phyloP scores from a whole-genome alignment of 2,888 invertebrate species.

The Liodrosophila aerea region DNA sequence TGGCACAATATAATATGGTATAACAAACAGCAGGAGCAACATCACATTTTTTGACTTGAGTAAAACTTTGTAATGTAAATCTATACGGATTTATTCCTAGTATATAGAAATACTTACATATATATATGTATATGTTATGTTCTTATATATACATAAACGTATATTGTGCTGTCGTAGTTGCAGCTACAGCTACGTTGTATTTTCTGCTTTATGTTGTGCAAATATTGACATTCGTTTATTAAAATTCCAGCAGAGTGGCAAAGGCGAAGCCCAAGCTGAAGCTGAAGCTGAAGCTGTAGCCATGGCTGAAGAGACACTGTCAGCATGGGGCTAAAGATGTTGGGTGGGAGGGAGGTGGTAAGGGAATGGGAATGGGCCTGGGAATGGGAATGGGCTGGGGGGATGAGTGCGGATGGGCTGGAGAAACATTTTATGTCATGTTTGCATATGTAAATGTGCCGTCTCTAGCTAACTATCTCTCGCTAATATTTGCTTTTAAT shows the following conservation, averaged over 20 bases:
- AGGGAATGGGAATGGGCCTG: neutral
- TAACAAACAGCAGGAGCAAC: no score
- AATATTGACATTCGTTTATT: conserved; percentile 80
- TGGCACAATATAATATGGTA: no score
- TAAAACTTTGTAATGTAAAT: conserved; percentile 13
- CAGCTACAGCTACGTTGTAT: conserved; percentile 50
- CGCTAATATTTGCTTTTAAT: conserved; percentile 79
- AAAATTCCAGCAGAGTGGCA: conserved; percentile 77
- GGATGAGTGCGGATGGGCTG: no score
- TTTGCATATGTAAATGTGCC: conserved; percentile 75
- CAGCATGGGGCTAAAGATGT: conserved; percentile 60
- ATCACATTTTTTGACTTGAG: conserved; percentile 23
- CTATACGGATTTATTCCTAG: neutral
- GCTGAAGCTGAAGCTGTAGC: conserved; percentile 6
- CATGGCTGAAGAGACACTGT: conserved; percentile 16
- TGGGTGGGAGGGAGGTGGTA: neutral
- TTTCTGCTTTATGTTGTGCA: conserved; percentile 78
- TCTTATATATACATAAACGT: conserved; percentile 29
- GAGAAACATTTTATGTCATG: conserved; percentile 61
- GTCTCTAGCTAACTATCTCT: conserved; percentile 14
- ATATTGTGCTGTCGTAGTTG: conserved; percentile 41
- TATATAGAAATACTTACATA: neutral
- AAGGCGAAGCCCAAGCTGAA: conserved; percentile 53
- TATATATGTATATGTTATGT: conserved; percentile 1
- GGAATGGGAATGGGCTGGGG: conserved; percentile 7